Evolutionary conservation across 2,888 invertebrate species (phyloP).

Genomic region (Xestia c-nigrum): DNA sequence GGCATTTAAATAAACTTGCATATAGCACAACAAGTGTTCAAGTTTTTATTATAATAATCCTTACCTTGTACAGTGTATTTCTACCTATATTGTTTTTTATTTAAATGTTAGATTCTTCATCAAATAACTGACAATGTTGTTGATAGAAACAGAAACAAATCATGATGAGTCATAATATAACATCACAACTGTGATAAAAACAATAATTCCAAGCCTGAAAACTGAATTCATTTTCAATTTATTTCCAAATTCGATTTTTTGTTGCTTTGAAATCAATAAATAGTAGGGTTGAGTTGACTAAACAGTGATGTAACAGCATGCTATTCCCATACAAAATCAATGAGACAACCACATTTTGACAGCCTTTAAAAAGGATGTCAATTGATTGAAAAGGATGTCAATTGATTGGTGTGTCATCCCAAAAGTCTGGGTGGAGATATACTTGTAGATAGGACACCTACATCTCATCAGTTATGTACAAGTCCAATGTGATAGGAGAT

Average conservation of each 20-base stretch:
- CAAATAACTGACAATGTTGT: neutral
- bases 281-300: no score
- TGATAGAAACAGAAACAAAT: neutral
- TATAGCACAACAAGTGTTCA: slow-evolving; percentile 43
- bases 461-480: neutral
- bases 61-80: neutral
- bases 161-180: neutral
- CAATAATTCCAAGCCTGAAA: no score
- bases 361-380: no score
- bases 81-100: neutral
- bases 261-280: no score
- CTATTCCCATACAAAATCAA: no score
- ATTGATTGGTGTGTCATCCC: neutral
- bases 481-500: neutral
- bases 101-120: neutral
- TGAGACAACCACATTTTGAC: no score
- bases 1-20: slow-evolving; percentile 23
- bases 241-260: no score
- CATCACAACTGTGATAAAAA: neutral
- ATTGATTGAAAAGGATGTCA: no score
- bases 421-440: neutral
- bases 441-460: neutral
- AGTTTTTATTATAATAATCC: slow-evolving; percentile 15
- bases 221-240: no score
- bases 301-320: no score